Base-by-base conservation (phyloP, 2,113 vertebrate species). In the Prionailurus viverrinus region DNA sequence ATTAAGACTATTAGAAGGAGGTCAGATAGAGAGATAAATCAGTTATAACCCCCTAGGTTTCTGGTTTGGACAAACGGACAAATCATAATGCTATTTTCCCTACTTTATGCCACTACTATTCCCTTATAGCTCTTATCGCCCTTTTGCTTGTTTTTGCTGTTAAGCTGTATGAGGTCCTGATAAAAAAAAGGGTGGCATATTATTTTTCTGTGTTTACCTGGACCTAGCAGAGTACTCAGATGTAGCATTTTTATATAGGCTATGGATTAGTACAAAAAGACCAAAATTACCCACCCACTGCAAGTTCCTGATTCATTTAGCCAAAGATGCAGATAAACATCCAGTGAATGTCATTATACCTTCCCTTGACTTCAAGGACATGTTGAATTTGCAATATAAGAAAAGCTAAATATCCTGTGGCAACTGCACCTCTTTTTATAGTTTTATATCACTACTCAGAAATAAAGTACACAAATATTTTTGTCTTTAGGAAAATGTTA, bases 401-500 rank as follows among this genome's bases (percentile, higher is more conserved):
- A 84, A 73, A 79, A 93, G 5, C 36, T 68, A 48, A 51, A 73
- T 55, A 81, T 39, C 6, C 39, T 74, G 73, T 29, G 5, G 53
- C 11, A 73, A 25, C 15, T n/a, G 27, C 88, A n/a, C 12, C 7
- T 48, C 31, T 53, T 76, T 89, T 36, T 39, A 92, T 39, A 53
- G 19, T 51, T 92, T 92, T 92, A 53, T 41, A 80, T 41, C 29
- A 90, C 71, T 63, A 66, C 51, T 92, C 23, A 69, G 31, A 45
- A 69, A 79, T 7, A 66, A 93, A 66, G n/a, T 55, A 79, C 16
- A 33, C 41, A 84, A 74, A 86, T 81, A 58, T 71, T 66, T 91
- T 91, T 83, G 55, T 69, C 68, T 82, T 69, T 82, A 92, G 79
- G 31, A 92, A 51, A 93, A 95, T 58, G 29, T 82, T 82, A 92